Conservation (phyloP, 2,797 vertebrate species). For the Alca torda region DNA sequence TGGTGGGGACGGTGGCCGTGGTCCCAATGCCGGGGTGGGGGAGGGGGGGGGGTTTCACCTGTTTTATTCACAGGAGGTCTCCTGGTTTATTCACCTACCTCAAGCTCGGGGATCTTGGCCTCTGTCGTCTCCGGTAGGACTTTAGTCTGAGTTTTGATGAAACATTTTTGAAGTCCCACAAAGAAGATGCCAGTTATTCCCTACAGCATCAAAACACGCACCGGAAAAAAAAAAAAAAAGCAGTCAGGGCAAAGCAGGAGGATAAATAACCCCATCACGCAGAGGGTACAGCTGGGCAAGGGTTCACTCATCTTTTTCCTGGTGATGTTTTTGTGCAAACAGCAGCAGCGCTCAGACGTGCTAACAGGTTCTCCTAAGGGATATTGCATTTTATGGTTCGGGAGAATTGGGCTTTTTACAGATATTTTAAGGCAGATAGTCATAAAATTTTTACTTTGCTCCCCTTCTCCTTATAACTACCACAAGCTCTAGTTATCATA, state of each 20-base stretch:
- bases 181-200: constrained; percentile 95
- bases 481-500: constrained; percentile 20
- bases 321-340: not conserved
- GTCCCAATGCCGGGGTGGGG: not conserved
- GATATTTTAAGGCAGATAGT: constrained; percentile 36
- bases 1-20: rapidly evolving
- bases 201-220: constrained; percentile 76
- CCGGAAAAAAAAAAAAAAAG: not conserved
- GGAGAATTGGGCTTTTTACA: constrained; percentile 45
- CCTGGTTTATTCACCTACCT: constrained; percentile 64
- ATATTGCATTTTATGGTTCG: constrained; percentile 6
- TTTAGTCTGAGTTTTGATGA: constrained; percentile 93
- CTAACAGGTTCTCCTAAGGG: constrained; percentile 40
- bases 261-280: not conserved
- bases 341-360: not conserved
- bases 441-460: constrained; percentile 9
- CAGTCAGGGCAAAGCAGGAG: not conserved
- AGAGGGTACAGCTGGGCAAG: not conserved
- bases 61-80: not conserved
- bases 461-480: constrained; percentile 6
- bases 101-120: constrained; percentile 79
- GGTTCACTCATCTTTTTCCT: not conserved
- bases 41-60: not conserved
- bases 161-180: constrained; percentile 93
- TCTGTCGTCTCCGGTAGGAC: constrained; percentile 85